Conservation (phyloP, 2,113 vertebrate genomes). For the Orycteropus afer region DNA sequence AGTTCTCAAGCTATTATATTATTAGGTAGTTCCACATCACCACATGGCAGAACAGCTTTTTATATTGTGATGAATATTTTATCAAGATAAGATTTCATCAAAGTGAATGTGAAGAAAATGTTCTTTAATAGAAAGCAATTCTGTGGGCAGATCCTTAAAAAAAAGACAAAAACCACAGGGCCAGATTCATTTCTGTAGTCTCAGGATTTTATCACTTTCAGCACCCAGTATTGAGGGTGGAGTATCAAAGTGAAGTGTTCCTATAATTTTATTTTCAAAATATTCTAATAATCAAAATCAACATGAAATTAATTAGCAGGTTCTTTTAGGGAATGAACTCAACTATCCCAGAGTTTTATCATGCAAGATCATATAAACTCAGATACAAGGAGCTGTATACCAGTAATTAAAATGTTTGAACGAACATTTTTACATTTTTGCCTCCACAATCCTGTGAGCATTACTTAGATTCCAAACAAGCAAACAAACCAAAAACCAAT, state of each 20-base stretch:
- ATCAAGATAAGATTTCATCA: slow-evolving; percentile 13
- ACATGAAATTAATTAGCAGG: background rate
- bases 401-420: background rate
- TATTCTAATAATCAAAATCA: slow-evolving; percentile 30
- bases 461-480: background rate
- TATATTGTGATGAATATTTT: slow-evolving; percentile 33
- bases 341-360: background rate
- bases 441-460: background rate
- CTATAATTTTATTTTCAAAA: slow-evolving; percentile 8
- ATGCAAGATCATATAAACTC: background rate
- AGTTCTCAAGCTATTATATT: background rate
- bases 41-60: background rate
- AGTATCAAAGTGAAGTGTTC: background rate
- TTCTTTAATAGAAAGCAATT: background rate
- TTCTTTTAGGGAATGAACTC: background rate
- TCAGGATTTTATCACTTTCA: background rate
- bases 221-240: background rate
- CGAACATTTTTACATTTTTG: background rate
- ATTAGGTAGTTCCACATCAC: background rate
- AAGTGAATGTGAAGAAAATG: slow-evolving; percentile 5
- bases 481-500: background rate
- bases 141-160: background rate
- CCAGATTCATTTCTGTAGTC: background rate
- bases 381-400: background rate
- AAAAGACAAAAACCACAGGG: slow-evolving; percentile 4